phyloP scores from a whole-genome alignment of 2,888 invertebrate genomes.

The Mythimna loreyi region DNA sequence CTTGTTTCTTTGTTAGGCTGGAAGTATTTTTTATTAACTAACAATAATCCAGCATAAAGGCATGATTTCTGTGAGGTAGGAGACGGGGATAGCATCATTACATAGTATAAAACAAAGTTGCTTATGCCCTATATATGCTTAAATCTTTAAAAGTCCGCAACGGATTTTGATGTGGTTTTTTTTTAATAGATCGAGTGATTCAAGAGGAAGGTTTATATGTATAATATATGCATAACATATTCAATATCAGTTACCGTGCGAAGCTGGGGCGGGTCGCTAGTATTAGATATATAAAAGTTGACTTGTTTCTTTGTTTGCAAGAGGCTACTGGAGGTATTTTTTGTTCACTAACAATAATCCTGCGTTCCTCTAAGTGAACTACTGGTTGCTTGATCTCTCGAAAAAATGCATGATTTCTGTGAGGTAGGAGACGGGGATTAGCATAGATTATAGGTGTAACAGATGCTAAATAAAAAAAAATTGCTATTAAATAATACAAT shows the following conservation, averaged over 20 bases:
- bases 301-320: neutral
- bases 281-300: no score
- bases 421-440: neutral
- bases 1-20: neutral
- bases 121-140: no score
- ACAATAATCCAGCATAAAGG: neutral
- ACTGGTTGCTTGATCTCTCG: no score
- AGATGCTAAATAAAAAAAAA: slow-evolving; percentile 16
- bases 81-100: no score
- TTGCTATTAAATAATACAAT: slow-evolving; percentile 18
- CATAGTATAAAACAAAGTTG: slow-evolving; percentile 22
- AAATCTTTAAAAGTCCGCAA: no score
- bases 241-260: no score
- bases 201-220: no score
- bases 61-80: neutral
- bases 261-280: no score
- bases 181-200: no score
- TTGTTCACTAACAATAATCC: neutral
- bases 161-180: no score
- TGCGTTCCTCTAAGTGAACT: neutral
- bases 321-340: neutral
- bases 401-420: neutral
- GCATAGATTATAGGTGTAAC: no score
- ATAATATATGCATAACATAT: no score
- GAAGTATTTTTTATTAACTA: neutral